These are phyloP conservation scores for Dromococcyx pavoninus DNA, from an alignment of 2,797 vertebrate genomes.

Conservation along the genomic window DNA sequence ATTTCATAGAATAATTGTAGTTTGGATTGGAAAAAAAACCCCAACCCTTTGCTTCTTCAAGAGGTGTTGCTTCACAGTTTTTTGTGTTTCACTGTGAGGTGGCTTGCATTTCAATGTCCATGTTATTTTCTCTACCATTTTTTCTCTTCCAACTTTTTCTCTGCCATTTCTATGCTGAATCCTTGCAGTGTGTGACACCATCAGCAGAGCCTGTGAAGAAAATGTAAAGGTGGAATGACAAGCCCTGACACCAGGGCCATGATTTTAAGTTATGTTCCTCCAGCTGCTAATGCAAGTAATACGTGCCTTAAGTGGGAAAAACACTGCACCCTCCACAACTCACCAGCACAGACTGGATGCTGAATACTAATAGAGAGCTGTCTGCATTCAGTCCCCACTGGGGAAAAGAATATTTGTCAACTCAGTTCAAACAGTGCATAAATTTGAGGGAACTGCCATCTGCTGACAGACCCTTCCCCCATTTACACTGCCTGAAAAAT, in stretches of 20 bases:
- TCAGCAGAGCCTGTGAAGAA: background rate
- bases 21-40: background rate
- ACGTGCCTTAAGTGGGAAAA: background rate
- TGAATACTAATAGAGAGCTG: background rate
- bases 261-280: background rate
- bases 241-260: background rate
- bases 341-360: background rate
- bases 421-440: constrained; percentile 9
- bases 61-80: background rate
- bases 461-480: constrained; percentile 11
- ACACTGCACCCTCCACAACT: background rate
- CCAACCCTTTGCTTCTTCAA: background rate
- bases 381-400: background rate
- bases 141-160: no score
- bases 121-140: no score
- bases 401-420: constrained; percentile 19
- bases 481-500: background rate
- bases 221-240: background rate
- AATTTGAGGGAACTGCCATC: constrained; percentile 22
- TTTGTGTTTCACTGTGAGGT: background rate
- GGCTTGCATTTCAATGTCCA: background rate
- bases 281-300: background rate
- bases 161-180: background rate
- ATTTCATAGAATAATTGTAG: background rate
- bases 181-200: background rate